phyloP scores from a whole-genome alignment of 2,888 invertebrate genomes.

The Amblyjoppa fuscipennis region DNA sequence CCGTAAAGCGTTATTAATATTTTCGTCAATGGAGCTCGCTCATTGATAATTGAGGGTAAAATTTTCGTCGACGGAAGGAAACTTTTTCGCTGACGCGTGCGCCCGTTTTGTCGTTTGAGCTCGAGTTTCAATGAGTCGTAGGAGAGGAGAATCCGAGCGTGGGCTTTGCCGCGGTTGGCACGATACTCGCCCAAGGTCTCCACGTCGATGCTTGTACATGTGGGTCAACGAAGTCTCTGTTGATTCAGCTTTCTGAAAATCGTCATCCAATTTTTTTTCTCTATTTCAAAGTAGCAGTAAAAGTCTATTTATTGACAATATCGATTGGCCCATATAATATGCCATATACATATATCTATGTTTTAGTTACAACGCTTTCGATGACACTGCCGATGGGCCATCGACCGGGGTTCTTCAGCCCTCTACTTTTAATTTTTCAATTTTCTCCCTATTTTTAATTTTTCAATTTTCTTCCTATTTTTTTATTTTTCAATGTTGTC shows the following conservation, averaged over 20 bases:
- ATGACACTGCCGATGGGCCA: too few species aligned
- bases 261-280: neutral
- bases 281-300: neutral
- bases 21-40: neutral
- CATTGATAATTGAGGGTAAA: neutral
- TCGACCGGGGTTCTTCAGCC: too few species aligned
- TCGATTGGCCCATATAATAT: too few species aligned
- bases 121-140: slow-evolving; percentile 59
- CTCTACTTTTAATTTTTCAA: neutral
- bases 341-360: too few species aligned
- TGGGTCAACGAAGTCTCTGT: slow-evolving; percentile 31
- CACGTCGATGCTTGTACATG: neutral
- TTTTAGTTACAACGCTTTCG: too few species aligned
- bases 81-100: slow-evolving; percentile 27
- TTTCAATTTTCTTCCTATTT: neutral
- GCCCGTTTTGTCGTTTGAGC: slow-evolving; percentile 37
- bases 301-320: too few species aligned
- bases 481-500: neutral
- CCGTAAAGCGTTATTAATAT: neutral
- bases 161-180: neutral
- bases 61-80: neutral
- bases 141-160: neutral
- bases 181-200: slow-evolving; percentile 8
- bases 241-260: slow-evolving; percentile 14
- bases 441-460: neutral